Evolutionary conservation across 2,888 invertebrate genomes (phyloP).

Genomic region (Axea sp.): DNA sequence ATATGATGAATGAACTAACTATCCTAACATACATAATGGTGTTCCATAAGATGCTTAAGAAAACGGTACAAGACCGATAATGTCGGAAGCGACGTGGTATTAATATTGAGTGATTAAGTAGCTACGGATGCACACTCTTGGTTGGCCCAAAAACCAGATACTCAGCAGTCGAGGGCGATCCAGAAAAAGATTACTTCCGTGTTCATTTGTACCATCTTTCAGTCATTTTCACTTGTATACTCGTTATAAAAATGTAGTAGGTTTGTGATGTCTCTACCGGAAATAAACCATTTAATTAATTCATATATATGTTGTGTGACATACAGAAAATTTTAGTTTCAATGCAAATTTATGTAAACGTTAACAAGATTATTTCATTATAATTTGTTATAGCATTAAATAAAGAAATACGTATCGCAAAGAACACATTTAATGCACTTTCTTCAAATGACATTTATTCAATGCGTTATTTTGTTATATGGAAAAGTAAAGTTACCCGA

Average conservation of each 20-base stretch:
- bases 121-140: conserved; percentile 72
- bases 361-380: too few relatives aligned
- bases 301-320: too few relatives aligned
- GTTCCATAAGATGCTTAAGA: conserved; percentile 31
- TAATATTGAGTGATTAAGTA: conserved; percentile 78
- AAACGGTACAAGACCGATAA: conserved; percentile 58
- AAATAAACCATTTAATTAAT: conserved; percentile 24
- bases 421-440: too few relatives aligned
- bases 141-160: conserved; percentile 68
- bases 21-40: conserved; percentile 31
- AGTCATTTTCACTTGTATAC: conserved; percentile 32
- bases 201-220: conserved; percentile 58
- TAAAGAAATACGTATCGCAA: too few relatives aligned
- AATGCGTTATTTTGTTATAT: too few relatives aligned
- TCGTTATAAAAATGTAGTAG: conserved; percentile 33
- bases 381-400: too few relatives aligned
- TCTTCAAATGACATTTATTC: too few relatives aligned
- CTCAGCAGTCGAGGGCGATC: conserved; percentile 60
- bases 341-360: too few relatives aligned
- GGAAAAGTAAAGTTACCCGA: too few relatives aligned
- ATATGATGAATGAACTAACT: conserved; percentile 8
- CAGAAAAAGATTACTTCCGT: conserved; percentile 65
- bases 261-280: not conserved
- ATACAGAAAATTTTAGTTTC: too few relatives aligned
- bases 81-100: conserved; percentile 72